Conservation (phyloP, 1,140 invertebrate species). For the Samia ricini region DNA sequence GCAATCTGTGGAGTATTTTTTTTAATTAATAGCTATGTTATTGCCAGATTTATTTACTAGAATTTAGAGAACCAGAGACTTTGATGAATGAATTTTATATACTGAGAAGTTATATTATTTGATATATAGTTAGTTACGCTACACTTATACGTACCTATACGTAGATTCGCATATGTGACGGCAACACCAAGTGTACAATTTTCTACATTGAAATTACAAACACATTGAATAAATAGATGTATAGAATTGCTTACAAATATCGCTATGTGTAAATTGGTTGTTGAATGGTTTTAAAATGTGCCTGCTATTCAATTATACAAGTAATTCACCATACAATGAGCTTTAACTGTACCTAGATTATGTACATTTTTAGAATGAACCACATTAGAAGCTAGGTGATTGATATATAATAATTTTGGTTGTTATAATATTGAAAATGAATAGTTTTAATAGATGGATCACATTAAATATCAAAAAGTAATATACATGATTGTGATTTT, state of each 20-base stretch:
- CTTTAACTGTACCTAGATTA: slow-evolving; percentile 3
- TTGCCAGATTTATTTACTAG: not conserved
- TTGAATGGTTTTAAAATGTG: slow-evolving; percentile 1
- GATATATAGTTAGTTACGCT: not conserved
- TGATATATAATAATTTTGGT: too few species aligned
- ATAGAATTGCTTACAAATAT: not conserved
- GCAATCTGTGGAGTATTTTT: not conserved
- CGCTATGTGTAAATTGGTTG: not conserved
- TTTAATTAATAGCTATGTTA: not conserved
- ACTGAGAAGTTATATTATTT: not conserved
- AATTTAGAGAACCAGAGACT: not conserved
- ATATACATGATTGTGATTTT: too few species aligned
- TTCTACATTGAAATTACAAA: not conserved
- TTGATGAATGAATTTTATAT: not conserved
- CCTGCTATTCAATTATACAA: slow-evolving; percentile 1
- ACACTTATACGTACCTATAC: not conserved
- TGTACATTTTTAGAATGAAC: not conserved
- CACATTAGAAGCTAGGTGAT: too few species aligned
- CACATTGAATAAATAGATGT: not conserved
- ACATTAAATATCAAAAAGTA: too few species aligned
- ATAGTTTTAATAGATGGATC: too few species aligned
- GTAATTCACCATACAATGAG: not conserved
- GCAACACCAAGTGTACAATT: not conserved
- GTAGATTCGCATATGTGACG: too few species aligned
- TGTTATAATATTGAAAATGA: too few species aligned